Conservation (phyloP, 2,113 vertebrate species). For the Stictonetta naevosa region DNA sequence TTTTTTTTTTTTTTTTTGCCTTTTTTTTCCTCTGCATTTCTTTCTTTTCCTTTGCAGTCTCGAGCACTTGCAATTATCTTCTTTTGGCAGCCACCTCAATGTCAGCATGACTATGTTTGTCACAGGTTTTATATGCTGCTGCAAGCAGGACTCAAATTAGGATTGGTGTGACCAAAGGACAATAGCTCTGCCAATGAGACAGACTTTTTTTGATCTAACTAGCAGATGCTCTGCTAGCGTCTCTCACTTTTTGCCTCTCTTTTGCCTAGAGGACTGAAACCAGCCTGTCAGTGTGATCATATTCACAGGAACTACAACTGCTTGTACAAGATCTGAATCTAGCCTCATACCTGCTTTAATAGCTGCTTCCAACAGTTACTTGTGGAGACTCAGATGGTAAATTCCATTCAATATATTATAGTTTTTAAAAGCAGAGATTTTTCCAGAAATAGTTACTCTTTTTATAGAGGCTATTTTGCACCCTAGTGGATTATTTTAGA, state of each 20-base stretch:
- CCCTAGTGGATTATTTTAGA: slow-evolving; percentile 12
- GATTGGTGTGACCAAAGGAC: slow-evolving; percentile 68
- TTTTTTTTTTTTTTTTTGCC: neutral
- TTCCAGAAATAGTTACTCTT: slow-evolving; percentile 14
- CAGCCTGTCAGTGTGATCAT: slow-evolving; percentile 44
- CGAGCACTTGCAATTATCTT: neutral
- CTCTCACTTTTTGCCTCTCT: slow-evolving; percentile 68
- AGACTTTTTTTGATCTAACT: slow-evolving; percentile 58
- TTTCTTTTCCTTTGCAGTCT: neutral
- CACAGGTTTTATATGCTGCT: slow-evolving; percentile 57
- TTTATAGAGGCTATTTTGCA: slow-evolving; percentile 36
- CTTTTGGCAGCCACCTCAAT: slow-evolving; percentile 51
- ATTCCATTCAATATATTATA: neutral
- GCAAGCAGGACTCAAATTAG: slow-evolving; percentile 68
- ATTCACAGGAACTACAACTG: neutral
- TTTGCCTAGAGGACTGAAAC: slow-evolving; percentile 53
- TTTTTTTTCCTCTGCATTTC: neutral
- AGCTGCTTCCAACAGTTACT: slow-evolving; percentile 10
- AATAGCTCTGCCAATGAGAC: slow-evolving; percentile 70
- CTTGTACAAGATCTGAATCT: neutral
- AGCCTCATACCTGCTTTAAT: slow-evolving; percentile 18
- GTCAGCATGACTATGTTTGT: slow-evolving; percentile 59
- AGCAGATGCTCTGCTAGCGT: slow-evolving; percentile 69
- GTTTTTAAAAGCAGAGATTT: slow-evolving; percentile 18
- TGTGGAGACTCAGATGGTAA: neutral